Conservation (phyloP, 2,113 vertebrate species). For the Neomonachus schauinslandi region DNA sequence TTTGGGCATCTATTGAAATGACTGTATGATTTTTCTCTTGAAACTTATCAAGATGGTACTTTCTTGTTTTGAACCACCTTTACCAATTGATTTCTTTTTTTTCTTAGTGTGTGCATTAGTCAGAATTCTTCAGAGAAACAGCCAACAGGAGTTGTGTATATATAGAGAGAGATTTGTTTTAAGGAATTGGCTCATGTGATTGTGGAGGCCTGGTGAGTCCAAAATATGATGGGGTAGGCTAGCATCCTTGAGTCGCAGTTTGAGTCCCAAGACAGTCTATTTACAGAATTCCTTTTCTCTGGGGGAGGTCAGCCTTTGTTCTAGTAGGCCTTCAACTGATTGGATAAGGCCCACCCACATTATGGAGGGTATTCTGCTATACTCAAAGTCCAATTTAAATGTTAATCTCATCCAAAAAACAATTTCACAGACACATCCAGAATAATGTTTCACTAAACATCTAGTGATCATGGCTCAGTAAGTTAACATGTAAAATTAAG, state of each 20-base stretch:
- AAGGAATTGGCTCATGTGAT: neutral
- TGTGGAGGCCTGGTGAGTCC: neutral
- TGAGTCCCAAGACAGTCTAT: neutral
- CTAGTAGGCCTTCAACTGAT: neutral
- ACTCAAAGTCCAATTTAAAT: neutral
- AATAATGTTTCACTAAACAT: neutral
- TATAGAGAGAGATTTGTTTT: neutral
- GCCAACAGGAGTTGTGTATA: neutral
- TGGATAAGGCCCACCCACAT: neutral
- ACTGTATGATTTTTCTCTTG: constrained; percentile 6
- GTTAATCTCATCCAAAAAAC: neutral
- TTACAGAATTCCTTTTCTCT: neutral
- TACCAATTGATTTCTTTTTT: neutral
- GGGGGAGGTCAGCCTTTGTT: neutral
- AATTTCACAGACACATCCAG: neutral
- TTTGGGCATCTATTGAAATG: neutral
- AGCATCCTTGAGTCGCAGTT: neutral
- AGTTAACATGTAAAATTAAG: neutral
- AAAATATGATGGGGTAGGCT: neutral
- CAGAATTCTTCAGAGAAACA: neutral
- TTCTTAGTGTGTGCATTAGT: neutral
- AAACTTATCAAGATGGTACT: neutral
- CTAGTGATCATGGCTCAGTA: neutral
- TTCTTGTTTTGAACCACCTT: constrained; percentile 18
- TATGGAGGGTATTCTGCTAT: neutral